Percentiles rank a stretch among this genome's conserved stretches.
Evolutionary conservation across 2,888 invertebrate species (phyloP).

Genomic region (Petrolisthes manimaculis): DNA sequence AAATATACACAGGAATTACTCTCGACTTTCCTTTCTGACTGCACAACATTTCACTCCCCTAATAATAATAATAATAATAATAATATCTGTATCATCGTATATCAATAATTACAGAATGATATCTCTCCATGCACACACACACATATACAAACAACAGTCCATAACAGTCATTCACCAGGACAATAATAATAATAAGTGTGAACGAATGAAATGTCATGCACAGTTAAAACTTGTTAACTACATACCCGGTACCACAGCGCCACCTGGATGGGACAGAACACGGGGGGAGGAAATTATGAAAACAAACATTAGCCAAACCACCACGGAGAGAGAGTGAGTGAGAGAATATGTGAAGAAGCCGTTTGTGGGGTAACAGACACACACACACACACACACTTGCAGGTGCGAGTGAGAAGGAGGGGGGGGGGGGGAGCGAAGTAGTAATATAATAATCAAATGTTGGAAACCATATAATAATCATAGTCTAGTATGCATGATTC

Average conservation of each 20-base stretch:
- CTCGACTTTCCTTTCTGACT: too few relatives aligned
- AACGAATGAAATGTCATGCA: background rate
- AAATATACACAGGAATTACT: too few relatives aligned
- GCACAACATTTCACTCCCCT: too few relatives aligned
- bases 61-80: too few relatives aligned
- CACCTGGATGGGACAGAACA: conserved; percentile 75
- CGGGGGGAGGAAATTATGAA: conserved; percentile 45
- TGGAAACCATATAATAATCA: too few relatives aligned
- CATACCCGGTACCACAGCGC: conserved; percentile 93
- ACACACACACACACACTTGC: conserved; percentile 52
- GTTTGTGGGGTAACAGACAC: conserved; percentile 37
- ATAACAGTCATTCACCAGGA: background rate
- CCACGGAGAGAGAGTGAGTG: conserved; percentile 17
- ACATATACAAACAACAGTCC: background rate
- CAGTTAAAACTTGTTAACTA: conserved; percentile 68
- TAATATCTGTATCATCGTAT: background rate
- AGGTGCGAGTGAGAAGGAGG: conserved; percentile 35
- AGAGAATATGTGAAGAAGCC: conserved; percentile 48
- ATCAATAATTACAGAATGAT: background rate
- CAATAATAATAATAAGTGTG: background rate
- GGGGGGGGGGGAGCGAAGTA: background rate
- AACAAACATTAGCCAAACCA: conserved; percentile 56
- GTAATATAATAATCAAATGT: background rate
- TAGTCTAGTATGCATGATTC: too few relatives aligned
- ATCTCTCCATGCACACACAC: too few relatives aligned